Base-by-base conservation (phyloP, 2,888 invertebrate genomes). In the Amphipoea lucens region DNA sequence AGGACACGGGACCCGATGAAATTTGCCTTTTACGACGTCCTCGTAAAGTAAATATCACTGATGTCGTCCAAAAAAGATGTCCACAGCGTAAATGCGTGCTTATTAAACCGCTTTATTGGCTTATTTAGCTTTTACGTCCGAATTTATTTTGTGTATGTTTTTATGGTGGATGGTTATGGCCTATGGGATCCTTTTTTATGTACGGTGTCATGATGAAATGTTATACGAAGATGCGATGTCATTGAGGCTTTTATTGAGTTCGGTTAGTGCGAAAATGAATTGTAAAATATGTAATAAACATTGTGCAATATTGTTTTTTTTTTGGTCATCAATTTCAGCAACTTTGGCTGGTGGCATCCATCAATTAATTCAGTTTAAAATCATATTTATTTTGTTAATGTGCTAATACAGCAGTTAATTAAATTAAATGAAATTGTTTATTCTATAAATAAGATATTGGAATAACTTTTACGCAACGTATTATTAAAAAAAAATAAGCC, bases 1-100 rank as follows among this genome's bases (percentile, higher is more conserved):
- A 90, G 90, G 89, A 92, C 89, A 81, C 84, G 86, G 87, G 91
- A 88, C 88, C 90, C 89, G 87, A 91, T 88, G 91, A 91, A 92
- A 91, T 89, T 90, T 87, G 84, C 85, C 87, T 89, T 94, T 94
- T 94, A 95, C 93, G 94, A 92, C 87, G 83, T 77, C 69, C 90
- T 93, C 93, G 92, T 95, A 94, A 95, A 95, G 92, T 92, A 93
- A 94, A 94, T 94, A 94, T 93, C 92, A 92, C 91, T 94, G 92
- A 92, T 92, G 92, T 89, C 89, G 85, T 86, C 87, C 88, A 89
- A 89, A 88, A 92, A 92, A 92, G 92, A 93, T 93, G 93, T 92
- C 92, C 90, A 82, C 88, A 78, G 83, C 90, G 90, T 91, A 93
- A 94, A 92, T 90, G 92, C 89, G 90, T 89, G 91, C 93, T 94